These are phyloP conservation scores for Drosophila neonasuta DNA, from an alignment of 2,888 invertebrate genomes.

Conservation along the genomic window DNA sequence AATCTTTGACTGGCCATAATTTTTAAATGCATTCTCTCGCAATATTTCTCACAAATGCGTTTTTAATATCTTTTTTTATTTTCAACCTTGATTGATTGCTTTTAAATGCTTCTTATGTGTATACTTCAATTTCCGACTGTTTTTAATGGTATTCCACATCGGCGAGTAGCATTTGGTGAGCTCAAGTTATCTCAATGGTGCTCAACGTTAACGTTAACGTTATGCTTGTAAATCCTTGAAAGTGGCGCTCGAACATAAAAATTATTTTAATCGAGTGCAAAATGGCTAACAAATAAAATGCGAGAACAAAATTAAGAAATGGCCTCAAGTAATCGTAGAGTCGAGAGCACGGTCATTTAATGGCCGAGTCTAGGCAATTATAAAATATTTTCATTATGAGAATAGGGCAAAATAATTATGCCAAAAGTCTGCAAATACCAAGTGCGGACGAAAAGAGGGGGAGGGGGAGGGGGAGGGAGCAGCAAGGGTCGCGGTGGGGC, in stretches of 20 bases:
- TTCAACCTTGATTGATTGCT: conserved; percentile 5
- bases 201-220: conserved; percentile 9
- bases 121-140: neutral
- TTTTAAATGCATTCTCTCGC: neutral
- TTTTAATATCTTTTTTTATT: neutral
- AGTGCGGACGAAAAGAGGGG: neutral
- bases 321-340: conserved; percentile 40
- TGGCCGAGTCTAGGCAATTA: conserved; percentile 59
- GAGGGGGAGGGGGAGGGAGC: neutral
- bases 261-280: conserved; percentile 53
- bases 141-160: conserved; percentile 3
- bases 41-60: neutral
- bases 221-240: conserved; percentile 14
- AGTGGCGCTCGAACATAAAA: conserved; percentile 41
- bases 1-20: neutral
- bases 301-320: conserved; percentile 26
- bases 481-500: neutral
- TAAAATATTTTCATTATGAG: conserved; percentile 66
- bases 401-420: conserved; percentile 67
- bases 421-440: conserved; percentile 45
- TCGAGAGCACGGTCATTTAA: conserved; percentile 26
- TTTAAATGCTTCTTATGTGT: neutral
- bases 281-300: conserved; percentile 22
- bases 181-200: conserved; percentile 27
- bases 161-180: neutral